These are phyloP conservation scores for Prionace glauca DNA, from an alignment of 2,797 vertebrate genomes.

Conservation along the genomic window DNA sequence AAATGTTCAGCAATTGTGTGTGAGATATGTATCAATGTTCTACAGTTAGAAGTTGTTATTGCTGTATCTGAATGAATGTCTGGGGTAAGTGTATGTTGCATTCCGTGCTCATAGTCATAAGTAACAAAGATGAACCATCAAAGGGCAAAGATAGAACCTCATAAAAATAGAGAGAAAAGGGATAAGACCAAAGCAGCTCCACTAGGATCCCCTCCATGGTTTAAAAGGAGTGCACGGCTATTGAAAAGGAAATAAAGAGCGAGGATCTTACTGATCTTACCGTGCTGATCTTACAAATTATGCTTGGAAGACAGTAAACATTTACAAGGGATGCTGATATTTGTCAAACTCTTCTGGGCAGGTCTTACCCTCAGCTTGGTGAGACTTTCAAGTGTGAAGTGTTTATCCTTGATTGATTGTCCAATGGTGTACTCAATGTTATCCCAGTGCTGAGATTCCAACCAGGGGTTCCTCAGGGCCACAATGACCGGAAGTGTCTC, in stretches of 20 bases:
- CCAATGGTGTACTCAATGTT: slow-evolving; percentile 49
- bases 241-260: neutral
- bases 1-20: too few relatives aligned
- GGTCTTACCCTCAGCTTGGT: slow-evolving; percentile 52
- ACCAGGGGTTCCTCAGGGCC: slow-evolving; percentile 53
- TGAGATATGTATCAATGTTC: too few relatives aligned
- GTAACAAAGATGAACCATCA: neutral
- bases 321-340: neutral
- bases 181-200: neutral
- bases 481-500: slow-evolving; percentile 52
- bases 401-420: slow-evolving; percentile 46
- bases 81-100: neutral
- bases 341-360: neutral
- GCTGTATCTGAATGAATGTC: neutral
- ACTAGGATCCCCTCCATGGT: neutral
- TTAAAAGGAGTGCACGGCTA: neutral
- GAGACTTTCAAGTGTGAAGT: slow-evolving; percentile 50
- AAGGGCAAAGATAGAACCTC: neutral
- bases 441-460: slow-evolving; percentile 54
- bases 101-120: neutral
- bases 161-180: neutral
- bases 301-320: neutral
- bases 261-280: neutral
- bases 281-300: neutral
- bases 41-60: neutral